Base-by-base conservation (phyloP, 2,113 vertebrate species). In the Chrysochloris asiatica region DNA sequence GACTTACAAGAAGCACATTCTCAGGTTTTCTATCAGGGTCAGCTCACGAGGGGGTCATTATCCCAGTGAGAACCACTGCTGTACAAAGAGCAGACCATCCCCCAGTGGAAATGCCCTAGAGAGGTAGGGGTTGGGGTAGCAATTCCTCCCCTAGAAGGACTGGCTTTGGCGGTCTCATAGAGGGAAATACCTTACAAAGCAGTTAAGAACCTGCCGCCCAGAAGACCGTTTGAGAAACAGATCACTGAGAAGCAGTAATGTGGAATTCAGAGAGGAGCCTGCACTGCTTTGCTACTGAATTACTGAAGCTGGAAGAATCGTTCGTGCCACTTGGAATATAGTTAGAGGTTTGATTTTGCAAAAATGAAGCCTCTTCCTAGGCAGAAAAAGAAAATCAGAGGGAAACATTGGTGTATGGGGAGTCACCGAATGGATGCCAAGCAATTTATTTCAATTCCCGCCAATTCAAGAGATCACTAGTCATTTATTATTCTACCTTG, bases 211-310 rank as follows among this genome's bases (percentile, higher is more conserved):
- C 88, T 67, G 82, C 83, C 59, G 95, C 69, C 41, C 50, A 92
- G 93, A 96, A 76, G 48, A 21, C 2, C 88, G 86, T 80, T 71
- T 95, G 83, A 95, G 93, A 94, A 96, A 92, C 6, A 67, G 48
- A 91, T 89, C 0, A 0, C 50, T 0, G 77, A 86, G 91, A 83
- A 95, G 80, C 92, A 85, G 75, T 65, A 33, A 88, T 79, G 92
- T 96, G 96, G 95, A 95, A 96, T 96, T 95, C 91, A 93, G 89
- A 95, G 92, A 91, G 45, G 94, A 97, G 95, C 61, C 28, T 63
- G 96, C 90, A 38, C 88, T 86, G 90, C 89, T 59, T 65, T 89
- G 92, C 48, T 78, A 67, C 90, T 79, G 86, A 54, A 47, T 82
- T 88, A 81, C 89, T 69, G 86, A 67, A 86, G 82, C 93, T 59